Evolutionary conservation across 2,888 invertebrate species (phyloP).

Genomic region (Acleris literana): DNA sequence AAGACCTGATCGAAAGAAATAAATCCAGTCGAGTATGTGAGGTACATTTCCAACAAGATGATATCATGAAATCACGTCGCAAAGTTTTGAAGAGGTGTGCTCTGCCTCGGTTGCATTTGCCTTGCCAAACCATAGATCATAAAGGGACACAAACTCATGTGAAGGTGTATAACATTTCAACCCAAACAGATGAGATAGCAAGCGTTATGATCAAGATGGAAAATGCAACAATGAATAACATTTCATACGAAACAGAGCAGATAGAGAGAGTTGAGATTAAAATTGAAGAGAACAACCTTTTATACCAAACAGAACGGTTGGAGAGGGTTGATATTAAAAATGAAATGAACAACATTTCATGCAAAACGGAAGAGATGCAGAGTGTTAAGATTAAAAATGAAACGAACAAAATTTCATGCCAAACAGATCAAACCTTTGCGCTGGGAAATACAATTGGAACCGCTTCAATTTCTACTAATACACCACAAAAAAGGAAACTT

Average conservation of each 20-base stretch:
- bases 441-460: background rate
- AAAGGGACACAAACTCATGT: background rate
- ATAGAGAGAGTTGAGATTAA: too few species aligned
- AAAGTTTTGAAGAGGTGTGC: background rate
- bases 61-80: background rate
- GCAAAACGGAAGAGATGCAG: too few species aligned
- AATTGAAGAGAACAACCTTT: background rate
- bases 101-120: background rate
- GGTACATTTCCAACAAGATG: background rate
- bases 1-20: slow-evolving; percentile 1
- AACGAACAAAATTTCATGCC: too few species aligned
- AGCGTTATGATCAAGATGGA: too few species aligned
- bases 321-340: too few species aligned
- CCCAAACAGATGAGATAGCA: background rate
- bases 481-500: background rate
- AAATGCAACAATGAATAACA: too few species aligned
- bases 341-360: too few species aligned
- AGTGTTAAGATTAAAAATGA: background rate
- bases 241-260: too few species aligned
- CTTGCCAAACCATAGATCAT: background rate
- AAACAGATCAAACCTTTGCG: too few species aligned
- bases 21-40: slow-evolving; percentile 1
- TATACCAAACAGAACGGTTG: too few species aligned
- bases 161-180: background rate
- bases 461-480: background rate